phyloP scores from a whole-genome alignment of 2,113 vertebrate species.

The Pelodiscus sinensis region DNA sequence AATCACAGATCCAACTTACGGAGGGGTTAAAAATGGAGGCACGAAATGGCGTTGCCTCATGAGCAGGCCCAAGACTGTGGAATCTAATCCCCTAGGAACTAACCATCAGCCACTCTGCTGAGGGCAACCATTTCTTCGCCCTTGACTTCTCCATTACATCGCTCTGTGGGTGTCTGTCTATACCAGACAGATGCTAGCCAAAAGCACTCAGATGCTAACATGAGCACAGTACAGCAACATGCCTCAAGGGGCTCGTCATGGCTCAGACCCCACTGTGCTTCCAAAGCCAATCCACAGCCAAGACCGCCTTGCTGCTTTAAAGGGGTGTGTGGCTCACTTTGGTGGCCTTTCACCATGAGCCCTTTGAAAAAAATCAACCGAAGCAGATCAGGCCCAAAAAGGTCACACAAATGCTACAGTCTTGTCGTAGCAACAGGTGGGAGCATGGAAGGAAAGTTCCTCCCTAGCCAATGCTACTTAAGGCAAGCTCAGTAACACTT shows the following conservation, averaged over 20 bases:
- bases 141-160: accelerated
- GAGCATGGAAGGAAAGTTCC: accelerated
- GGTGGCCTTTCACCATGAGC: accelerated
- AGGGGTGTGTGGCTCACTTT: not conserved
- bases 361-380: not conserved
- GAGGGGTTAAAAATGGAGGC: not conserved
- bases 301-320: not conserved
- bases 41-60: not conserved
- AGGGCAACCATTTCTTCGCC: not conserved
- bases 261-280: accelerated
- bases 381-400: not conserved
- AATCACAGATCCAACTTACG: accelerated
- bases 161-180: not conserved
- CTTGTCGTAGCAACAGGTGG: accelerated
- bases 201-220: not conserved
- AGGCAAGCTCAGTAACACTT: not conserved
- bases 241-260: accelerated
- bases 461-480: not conserved
- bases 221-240: not conserved
- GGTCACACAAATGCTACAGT: not conserved
- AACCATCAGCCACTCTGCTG: not conserved
- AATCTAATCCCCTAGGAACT: not conserved
- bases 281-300: not conserved
- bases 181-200: not conserved
- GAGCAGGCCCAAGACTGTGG: accelerated